A percentile compares a stretch with the other conserved stretches of the same genome.
Evolutionary conservation across 30 jellyfish, hydroid and myxozoan species (phyloP).

Genomic region (Rhopilema esculentum): DNA sequence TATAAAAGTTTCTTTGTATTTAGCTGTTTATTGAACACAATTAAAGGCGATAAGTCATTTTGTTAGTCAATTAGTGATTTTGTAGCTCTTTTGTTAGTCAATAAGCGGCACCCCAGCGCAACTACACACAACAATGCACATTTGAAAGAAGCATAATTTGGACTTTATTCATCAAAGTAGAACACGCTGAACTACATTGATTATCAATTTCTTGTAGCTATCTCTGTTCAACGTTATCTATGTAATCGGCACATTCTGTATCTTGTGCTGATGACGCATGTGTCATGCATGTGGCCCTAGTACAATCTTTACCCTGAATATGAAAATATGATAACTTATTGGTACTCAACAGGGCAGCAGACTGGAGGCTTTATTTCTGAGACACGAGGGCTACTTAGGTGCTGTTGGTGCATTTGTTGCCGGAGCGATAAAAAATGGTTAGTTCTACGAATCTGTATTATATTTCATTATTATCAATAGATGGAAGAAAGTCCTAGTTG

Average conservation of each 20-base stretch:
- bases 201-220: too few relatives aligned
- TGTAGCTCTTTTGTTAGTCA: not conserved
- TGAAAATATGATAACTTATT: not conserved
- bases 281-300: too few relatives aligned
- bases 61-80: not conserved
- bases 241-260: too few relatives aligned
- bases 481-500: too few relatives aligned
- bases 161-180: too few relatives aligned
- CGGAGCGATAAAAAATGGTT: conserved; percentile 80
- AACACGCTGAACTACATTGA: too few relatives aligned
- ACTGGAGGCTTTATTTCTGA: conserved; percentile 87
- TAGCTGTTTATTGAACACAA: not conserved
- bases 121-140: conserved; percentile 12
- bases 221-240: too few relatives aligned
- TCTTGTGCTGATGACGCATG: too few relatives aligned
- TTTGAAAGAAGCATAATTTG: too few relatives aligned
- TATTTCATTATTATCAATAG: too few relatives aligned
- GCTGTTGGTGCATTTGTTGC: conserved; percentile 96
- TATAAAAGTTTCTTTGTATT: too few relatives aligned
- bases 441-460: not conserved
- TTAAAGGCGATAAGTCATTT: not conserved
- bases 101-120: conserved; percentile 15
- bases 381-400: conserved; percentile 99
- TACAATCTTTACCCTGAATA: too few relatives aligned
- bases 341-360: conserved; percentile 69